Percentiles rank a stretch among this genome's conserved stretches.
phyloP scores from a whole-genome alignment of 2,888 invertebrate species.

The Caenorhabditis sp. region DNA sequence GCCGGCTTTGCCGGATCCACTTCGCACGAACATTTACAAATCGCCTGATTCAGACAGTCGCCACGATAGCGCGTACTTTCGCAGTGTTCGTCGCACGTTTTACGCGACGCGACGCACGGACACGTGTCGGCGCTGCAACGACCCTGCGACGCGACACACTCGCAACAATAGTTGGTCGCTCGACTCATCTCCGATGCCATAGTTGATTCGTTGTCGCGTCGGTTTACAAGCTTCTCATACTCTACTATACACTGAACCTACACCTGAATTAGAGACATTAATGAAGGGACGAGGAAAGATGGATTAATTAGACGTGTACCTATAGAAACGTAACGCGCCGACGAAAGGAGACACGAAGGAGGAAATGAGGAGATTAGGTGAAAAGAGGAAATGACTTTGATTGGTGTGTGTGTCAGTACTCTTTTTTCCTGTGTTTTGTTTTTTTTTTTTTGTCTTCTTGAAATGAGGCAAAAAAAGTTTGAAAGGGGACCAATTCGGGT shows the following conservation, averaged over 20 bases:
- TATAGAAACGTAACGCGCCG: not conserved
- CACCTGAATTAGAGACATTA: not conserved
- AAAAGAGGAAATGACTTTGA: not conserved
- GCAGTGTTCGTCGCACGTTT: slow-evolving; percentile 71
- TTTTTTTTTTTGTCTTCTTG: too few species aligned
- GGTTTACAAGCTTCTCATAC: not conserved
- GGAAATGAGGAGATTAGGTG: slow-evolving; percentile 1
- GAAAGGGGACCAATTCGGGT: too few species aligned
- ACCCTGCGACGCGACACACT: slow-evolving; percentile 68
- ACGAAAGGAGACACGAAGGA: slow-evolving; percentile 11
- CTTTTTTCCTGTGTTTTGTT: too few species aligned
- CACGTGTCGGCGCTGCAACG: slow-evolving; percentile 68
- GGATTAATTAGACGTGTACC: not conserved
- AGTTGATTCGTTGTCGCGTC: not conserved
- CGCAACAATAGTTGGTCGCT: slow-evolving; percentile 65
- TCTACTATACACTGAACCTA: not conserved
- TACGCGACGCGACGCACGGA: slow-evolving; percentile 67
- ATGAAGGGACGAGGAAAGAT: not conserved
- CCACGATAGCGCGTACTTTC: slow-evolving; percentile 70
- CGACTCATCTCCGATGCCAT: slow-evolving; percentile 56
- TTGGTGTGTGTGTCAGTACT: too few species aligned
- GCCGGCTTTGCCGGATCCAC: slow-evolving; percentile 70
- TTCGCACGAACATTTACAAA: slow-evolving; percentile 71
- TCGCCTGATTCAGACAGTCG: slow-evolving; percentile 71
- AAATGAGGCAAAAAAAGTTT: too few species aligned